Percentiles rank a stretch among this genome's conserved stretches.
Conservation (phyloP, 2,888 invertebrate species). For the Thumatha senex region DNA sequence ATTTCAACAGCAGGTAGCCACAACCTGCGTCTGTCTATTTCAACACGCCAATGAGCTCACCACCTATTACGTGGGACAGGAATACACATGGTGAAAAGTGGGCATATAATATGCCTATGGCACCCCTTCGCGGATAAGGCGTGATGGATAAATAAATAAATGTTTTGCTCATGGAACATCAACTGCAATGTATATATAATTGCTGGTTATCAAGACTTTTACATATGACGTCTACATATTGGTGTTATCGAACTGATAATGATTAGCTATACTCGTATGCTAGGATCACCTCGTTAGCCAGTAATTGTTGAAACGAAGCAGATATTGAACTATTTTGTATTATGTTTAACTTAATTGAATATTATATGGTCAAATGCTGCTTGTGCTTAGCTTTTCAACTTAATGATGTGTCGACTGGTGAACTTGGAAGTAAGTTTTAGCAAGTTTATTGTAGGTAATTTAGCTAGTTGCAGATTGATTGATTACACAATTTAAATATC, state of each 20-base stretch:
- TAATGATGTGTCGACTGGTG: constrained; percentile 28
- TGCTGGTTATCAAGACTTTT: constrained; percentile 47
- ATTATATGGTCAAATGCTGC: neutral
- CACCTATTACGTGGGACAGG: no score
- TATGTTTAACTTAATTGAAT: neutral
- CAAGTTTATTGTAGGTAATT: neutral
- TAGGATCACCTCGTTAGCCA: constrained; percentile 13
- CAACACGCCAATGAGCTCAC: no score
- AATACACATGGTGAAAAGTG: no score
- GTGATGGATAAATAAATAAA: no score
- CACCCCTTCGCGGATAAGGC: no score
- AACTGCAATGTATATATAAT: no score
- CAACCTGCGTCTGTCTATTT: no score
- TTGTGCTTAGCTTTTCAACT: neutral
- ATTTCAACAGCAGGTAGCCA: no score
- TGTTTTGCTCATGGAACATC: no score
- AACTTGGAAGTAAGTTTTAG: constrained; percentile 14
- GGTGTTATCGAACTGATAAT: constrained; percentile 32
- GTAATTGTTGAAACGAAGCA: constrained; percentile 1
- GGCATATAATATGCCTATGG: no score
- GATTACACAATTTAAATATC: no score
- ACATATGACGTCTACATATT: constrained; percentile 39
- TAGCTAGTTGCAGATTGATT: no score
- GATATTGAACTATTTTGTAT: neutral
- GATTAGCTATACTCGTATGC: constrained; percentile 19